Conservation (phyloP, 2,888 invertebrate genomes). For the Ferdinandea cuprea region DNA sequence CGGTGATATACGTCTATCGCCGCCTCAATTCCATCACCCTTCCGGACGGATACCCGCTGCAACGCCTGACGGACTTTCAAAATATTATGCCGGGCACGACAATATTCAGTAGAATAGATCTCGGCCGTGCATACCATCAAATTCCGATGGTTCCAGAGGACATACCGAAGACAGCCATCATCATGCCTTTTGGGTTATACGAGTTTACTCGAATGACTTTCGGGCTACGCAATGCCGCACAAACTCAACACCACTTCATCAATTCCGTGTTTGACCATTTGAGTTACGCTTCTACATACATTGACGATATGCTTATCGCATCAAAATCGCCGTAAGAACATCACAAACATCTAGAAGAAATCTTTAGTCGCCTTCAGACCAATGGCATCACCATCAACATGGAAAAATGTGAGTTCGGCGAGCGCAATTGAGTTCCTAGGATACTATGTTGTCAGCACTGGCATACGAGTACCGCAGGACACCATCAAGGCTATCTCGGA, state of each 20-base stretch:
- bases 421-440: not conserved
- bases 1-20: slow-evolving; percentile 5
- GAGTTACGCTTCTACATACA: no score
- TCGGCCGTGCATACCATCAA: slow-evolving; percentile 29
- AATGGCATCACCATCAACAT: no score
- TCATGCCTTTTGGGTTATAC: slow-evolving; percentile 79
- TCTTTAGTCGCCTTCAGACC: not conserved
- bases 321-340: slow-evolving; percentile 27
- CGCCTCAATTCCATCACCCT: not conserved
- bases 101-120: not conserved
- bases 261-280: no score
- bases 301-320: slow-evolving; percentile 42
- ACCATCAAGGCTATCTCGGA: slow-evolving; percentile 9
- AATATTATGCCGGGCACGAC: not conserved
- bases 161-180: slow-evolving; percentile 73
- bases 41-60: slow-evolving; percentile 11
- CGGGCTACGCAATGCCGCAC: slow-evolving; percentile 78
- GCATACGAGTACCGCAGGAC: slow-evolving; percentile 14
- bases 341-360: slow-evolving; percentile 14
- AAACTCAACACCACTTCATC: no score
- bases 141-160: slow-evolving; percentile 38
- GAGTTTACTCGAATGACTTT: slow-evolving; percentile 78
- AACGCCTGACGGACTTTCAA: not conserved
- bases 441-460: not conserved
- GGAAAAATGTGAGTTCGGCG: no score